Evolutionary conservation across 2,113 vertebrate species (phyloP), one percentile per base, ranked within the genome.

Genomic region (Sinosuthora webbiana): DNA sequence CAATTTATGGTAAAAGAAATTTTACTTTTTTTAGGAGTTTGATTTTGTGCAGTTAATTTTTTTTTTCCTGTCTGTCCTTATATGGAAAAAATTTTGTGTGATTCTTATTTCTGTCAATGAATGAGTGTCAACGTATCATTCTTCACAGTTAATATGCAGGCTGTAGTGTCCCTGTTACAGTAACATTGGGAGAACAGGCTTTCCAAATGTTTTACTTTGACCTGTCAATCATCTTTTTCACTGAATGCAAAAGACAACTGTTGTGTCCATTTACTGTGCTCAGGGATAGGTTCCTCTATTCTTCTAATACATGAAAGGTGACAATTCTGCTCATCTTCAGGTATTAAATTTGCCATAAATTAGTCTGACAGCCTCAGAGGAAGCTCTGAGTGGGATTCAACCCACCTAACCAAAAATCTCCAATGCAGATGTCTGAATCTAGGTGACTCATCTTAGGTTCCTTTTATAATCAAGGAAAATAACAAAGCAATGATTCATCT

Each of bases 401-500:
- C 44, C n/a, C n/a, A 79, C 67, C 41, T 73, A 65, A 56, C 11
- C 13, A 69, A 37, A 9, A 71, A 55, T 44, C 52, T 88, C n/a
- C 25, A 42, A 16, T 41, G 71, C 35, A 90, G 63, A 45, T 83
- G 6, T 69, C 68, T 90, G 59, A 77, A 84, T 63, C 7, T 47
- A 75, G 30, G 13, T 93, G 90, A 95, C 28, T 91, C 65, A 91
- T 77, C 35, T 69, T 69, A 53, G 33, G 19, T 10, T 89, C 6
- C 57, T 60, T 93, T 93, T 79, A 64, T 57, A 91, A 77, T 28
- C 19, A 52, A 4, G 31, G 28, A 30, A 87, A 92, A 93, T 14
- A 79, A 85, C 81, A 89, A 76, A 60, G 4, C 8, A 3, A 5
- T 91, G 85, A 90, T 83, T 94, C 65, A 88, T 88, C 59, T 80